Evolutionary conservation across 2,797 vertebrate species (phyloP), one percentile per base, ranked within the genome.

Genomic region (Pangasius djambal): DNA sequence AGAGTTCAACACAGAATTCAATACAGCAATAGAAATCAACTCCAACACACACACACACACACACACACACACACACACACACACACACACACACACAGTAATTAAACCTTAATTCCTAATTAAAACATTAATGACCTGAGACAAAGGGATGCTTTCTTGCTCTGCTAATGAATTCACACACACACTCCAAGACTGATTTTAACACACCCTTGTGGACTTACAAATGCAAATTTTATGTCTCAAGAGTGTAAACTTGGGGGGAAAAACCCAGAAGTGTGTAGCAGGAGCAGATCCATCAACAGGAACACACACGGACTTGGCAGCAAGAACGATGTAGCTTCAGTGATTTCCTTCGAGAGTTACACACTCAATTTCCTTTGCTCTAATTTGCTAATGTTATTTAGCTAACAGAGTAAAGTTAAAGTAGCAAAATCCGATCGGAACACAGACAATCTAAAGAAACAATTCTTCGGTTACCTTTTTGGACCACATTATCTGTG

Each of bases 81-180:
- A 28, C 59, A 65, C 5, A 28, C 31, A n/a, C 31, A 65, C 61
- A 65, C 25, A 83, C 25, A 34, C n/a, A 34, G 15, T 84, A 84
- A 84, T 84, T 50, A 67, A 84, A 84, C 37, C 40, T 18, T 84
- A 84, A 67, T 48, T 84, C 28, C 37, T 57, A 85, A 85, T 85
- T 85, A 85, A 70, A 85, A 52, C 44, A 85, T 69, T 55, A 55
- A 72, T 52, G 83, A 72, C 65, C n/a, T 55, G 65, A 85, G 83
- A 69, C 83, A 55, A 85, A 57, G 48, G 34, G 67, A 86, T 74
- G 20, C 34, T 72, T 70, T 69, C 67, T 70, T 37, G 67, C 18
- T 85, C 25, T 72, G 52, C 50, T 74, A 40, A 57, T 86, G 31
- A 86, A 74, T 55, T 57, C 84, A 88, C 59, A 85, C 83, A 79